Base-by-base conservation (phyloP, 2,888 invertebrate genomes). In the Anthophora plumipes region DNA sequence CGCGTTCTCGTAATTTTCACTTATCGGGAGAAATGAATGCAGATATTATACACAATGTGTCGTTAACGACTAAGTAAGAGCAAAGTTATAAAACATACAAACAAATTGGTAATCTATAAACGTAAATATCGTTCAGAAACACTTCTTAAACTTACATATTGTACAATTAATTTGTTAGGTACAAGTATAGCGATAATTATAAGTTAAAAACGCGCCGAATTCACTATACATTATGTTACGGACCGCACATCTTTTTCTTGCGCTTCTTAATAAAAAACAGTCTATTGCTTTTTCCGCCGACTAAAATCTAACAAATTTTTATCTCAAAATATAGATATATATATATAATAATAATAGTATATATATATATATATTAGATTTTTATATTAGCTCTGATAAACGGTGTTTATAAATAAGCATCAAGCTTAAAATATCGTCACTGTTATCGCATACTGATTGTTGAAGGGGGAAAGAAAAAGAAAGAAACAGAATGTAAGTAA, bases 251-350 rank as follows among this genome's bases (percentile, higher is more conserved):
- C 52, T 50, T 69, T 64, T 72, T 59, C 72, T 41, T 60, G 55
- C 72, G 43, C 73, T 39, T 61, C 37, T 57, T 60, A 68, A 82
- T 78, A 84, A 80, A 89, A 85, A 85, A 84, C 80, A 73, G 83
- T 83, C 61, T 81, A 75, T 52, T 71, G 52, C 59, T 64, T 61
- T 72, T 39, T 76, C 39, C 31, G 22, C 41, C 55, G 70, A 68
- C 70, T 73, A 73, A 79, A 84, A 67, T 83, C 69, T 80, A 80
- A 81, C 73, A 64, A 72, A 80, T 77, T 69, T 84, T 86, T 86
- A 85, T 89, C 81, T 87, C 80, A 89, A 89, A 90, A 91, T 87
- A 89, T 87, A 89, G 85, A 86, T 86, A 86, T 86, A 66, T 54
- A 89, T 87, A 89, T 85, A 86, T 86, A 86, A n/a, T n/a, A n/a